Conservation (phyloP, 2,113 vertebrate genomes). For the Hypomesus transpacificus region DNA sequence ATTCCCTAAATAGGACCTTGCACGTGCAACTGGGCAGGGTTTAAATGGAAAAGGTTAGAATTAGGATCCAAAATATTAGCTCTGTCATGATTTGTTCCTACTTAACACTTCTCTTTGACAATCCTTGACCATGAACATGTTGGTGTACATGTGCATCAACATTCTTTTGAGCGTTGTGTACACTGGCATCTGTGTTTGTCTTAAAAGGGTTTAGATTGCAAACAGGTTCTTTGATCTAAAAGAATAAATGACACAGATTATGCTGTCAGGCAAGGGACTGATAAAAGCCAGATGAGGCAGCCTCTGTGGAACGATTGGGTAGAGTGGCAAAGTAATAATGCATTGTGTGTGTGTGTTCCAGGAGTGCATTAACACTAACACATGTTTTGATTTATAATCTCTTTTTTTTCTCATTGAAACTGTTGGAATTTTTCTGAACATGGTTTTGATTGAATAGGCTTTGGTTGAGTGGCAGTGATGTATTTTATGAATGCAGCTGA, state of each 20-base stretch:
- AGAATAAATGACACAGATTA: conserved; percentile 66
- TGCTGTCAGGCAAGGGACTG: conserved; percentile 56
- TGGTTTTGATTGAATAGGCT: conserved; percentile 40
- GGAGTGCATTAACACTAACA: not conserved
- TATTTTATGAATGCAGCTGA: conserved; percentile 38
- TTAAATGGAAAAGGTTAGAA: no score
- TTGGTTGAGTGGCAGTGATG: conserved; percentile 27
- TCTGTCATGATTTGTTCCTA: no score
- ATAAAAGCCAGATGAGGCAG: conserved; percentile 63
- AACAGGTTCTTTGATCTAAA: conserved; percentile 57
- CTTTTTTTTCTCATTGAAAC: conserved; percentile 34
- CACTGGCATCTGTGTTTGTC: conserved; percentile 13
- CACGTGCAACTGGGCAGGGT: no score
- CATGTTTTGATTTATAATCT: not conserved
- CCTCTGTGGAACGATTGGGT: conserved; percentile 28
- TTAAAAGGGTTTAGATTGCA: conserved; percentile 35
- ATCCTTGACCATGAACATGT: not conserved
- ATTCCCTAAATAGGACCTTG: no score
- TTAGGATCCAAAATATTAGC: no score
- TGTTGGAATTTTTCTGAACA: conserved; percentile 44
- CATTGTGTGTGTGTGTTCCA: conserved; percentile 10
- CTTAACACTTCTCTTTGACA: no score
- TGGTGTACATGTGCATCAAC: not conserved
- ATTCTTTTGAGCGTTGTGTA: not conserved
- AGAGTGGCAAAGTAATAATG: conserved; percentile 42